phyloP scores from a whole-genome alignment of 2,797 vertebrate species.

The Aratinga solstitialis region DNA sequence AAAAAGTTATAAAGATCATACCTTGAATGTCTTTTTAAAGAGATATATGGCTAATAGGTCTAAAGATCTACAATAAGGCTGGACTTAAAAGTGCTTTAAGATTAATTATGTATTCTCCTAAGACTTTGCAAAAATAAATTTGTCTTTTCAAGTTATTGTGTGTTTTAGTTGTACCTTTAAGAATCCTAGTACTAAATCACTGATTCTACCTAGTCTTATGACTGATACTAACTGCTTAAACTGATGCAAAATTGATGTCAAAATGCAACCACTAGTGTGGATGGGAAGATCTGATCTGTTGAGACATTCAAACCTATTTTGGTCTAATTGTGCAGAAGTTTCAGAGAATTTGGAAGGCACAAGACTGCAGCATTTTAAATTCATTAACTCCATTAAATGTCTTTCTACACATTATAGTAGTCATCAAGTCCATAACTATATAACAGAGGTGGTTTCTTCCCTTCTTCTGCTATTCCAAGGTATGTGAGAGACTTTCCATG shows the following conservation, averaged over 20 bases:
- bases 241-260: not conserved
- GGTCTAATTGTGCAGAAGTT: not conserved
- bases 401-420: not conserved
- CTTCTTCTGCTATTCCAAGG: not conserved
- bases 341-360: not conserved
- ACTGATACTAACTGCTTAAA: not conserved
- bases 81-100: slow-evolving; percentile 6
- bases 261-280: not conserved
- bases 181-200: not conserved
- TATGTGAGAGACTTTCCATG: not conserved
- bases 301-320: not conserved
- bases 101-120: not conserved
- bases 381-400: not conserved
- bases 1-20: not conserved
- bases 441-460: not conserved
- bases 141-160: not conserved
- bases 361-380: not conserved
- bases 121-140: not conserved
- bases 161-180: slow-evolving; percentile 24
- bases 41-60: not conserved
- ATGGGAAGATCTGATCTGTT: not conserved
- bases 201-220: not conserved
- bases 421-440: not conserved
- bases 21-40: not conserved
- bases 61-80: not conserved